Conservation (phyloP, 1,140 invertebrate species). For the Drosophila jambulina region DNA sequence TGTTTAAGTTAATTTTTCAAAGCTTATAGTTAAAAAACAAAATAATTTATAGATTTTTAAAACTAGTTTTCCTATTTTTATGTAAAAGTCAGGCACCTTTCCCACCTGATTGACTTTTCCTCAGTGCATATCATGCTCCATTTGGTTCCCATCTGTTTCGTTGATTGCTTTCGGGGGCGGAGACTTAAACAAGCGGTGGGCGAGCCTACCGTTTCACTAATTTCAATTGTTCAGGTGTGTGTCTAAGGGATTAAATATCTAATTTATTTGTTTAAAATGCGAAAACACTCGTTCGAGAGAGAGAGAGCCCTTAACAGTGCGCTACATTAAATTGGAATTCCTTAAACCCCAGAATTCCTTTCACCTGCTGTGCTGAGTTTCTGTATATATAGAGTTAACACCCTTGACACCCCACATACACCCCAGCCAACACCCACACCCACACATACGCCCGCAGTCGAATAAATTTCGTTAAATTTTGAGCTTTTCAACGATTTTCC, state of each 20-base stretch:
- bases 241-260: slow-evolving; percentile 48
- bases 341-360: slow-evolving; percentile 29
- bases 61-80: too few species aligned
- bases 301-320: slow-evolving; percentile 13
- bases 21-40: neutral
- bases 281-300: slow-evolving; percentile 12
- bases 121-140: slow-evolving; percentile 42
- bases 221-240: slow-evolving; percentile 50
- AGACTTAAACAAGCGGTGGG: neutral
- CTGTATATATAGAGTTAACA: slow-evolving; percentile 41
- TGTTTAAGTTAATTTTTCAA: neutral
- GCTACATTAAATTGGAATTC: slow-evolving; percentile 43
- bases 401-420: slow-evolving; percentile 13
- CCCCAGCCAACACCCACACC: neutral
- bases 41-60: neutral
- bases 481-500: slow-evolving; percentile 79
- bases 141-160: slow-evolving; percentile 47
- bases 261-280: slow-evolving; percentile 48
- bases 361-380: slow-evolving; percentile 37
- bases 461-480: slow-evolving; percentile 81
- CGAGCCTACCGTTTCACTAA: slow-evolving; percentile 32
- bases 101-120: slow-evolving; percentile 9
- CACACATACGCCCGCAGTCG: slow-evolving; percentile 26
- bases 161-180: slow-evolving; percentile 38
- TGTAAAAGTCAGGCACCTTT: neutral